Evolutionary conservation across 2,113 vertebrate species (phyloP).

Genomic region (Oxyura jamaicensis): DNA sequence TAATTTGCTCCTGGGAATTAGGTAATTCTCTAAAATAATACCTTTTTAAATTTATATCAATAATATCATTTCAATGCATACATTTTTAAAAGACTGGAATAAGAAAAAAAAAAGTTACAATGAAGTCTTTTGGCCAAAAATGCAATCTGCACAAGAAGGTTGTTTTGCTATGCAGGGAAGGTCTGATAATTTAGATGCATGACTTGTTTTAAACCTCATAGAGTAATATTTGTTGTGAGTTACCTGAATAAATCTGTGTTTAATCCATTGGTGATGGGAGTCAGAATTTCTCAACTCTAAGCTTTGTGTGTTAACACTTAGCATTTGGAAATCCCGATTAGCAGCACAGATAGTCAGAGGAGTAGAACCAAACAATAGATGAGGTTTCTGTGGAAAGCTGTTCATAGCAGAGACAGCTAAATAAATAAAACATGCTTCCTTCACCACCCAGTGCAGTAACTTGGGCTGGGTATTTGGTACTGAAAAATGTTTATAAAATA

Average conservation of each 20-base stretch:
- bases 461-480: not conserved
- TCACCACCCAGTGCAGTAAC: not conserved
- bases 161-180: not conserved
- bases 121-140: not conserved
- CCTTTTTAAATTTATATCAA: not conserved
- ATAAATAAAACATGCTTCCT: not conserved
- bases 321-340: constrained; percentile 41
- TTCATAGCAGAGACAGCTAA: not conserved
- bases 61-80: not conserved
- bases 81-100: not conserved
- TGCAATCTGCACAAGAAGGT: not conserved
- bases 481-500: not conserved
- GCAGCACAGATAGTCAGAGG: not conserved
- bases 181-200: not conserved
- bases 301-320: not conserved
- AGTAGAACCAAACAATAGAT: not conserved
- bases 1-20: no score
- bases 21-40: not conserved
- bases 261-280: constrained; percentile 42
- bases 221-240: constrained; percentile 19
- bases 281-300: constrained; percentile 12
- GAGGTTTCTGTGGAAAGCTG: not conserved
- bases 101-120: fast-evolving
- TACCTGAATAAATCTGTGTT: constrained; percentile 51
- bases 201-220: constrained; percentile 8